Evolutionary conservation across 2,888 invertebrate species (phyloP).

Genomic region (Ligdia adustata): DNA sequence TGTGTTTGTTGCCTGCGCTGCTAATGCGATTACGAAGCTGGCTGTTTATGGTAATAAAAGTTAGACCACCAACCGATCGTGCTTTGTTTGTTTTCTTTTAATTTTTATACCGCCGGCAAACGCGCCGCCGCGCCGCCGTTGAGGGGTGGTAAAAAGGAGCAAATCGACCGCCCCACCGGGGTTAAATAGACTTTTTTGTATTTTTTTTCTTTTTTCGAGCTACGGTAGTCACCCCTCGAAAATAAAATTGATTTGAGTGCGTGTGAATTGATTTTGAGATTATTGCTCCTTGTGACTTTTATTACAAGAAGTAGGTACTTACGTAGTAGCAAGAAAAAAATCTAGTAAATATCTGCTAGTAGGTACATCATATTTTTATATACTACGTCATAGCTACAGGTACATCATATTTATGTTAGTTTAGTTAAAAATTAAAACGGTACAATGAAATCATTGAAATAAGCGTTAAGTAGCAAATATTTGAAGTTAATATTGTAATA

Average conservation of each 20-base stretch:
- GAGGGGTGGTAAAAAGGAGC: conserved; percentile 60
- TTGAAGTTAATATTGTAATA: no score
- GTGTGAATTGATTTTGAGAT: conserved; percentile 47
- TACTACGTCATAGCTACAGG: no score
- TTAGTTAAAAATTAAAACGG: no score
- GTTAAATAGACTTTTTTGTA: conserved; percentile 45
- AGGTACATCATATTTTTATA: no score
- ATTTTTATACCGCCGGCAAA: conserved; percentile 54
- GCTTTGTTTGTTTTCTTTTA: conserved; percentile 59
- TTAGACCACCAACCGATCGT: conserved; percentile 42
- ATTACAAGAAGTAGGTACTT: no score
- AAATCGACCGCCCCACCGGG: conserved; percentile 34
- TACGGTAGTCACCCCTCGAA: conserved; percentile 39
- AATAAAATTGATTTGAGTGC: conserved; percentile 52
- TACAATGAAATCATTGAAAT: no score
- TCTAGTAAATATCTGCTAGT: no score
- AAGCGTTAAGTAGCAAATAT: no score
- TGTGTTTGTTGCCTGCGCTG: conserved; percentile 11
- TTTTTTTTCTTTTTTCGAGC: conserved; percentile 47
- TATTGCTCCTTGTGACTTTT: conserved; percentile 29
- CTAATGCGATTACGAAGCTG: conserved; percentile 47
- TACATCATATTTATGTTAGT: no score
- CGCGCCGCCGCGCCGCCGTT: conserved; percentile 51
- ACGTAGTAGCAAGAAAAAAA: no score
- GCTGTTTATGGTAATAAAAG: conserved; percentile 47